Conservation (phyloP, 2,797 vertebrate genomes). For the Tadarida brasiliensis region DNA sequence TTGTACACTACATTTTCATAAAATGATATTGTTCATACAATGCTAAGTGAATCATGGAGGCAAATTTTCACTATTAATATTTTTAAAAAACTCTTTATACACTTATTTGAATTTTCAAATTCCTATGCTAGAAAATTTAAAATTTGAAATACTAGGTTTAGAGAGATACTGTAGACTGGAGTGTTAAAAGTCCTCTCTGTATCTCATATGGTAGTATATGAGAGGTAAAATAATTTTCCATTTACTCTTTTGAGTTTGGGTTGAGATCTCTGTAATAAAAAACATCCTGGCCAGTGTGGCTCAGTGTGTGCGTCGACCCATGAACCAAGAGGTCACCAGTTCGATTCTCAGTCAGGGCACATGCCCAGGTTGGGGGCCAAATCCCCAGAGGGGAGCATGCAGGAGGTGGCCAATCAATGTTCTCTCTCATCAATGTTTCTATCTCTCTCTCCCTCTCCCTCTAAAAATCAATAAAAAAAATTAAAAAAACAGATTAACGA, state of each 20-base stretch:
- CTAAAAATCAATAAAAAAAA: too few relatives aligned
- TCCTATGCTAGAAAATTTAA: not conserved
- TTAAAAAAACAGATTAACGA: not conserved
- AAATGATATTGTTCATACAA: not conserved
- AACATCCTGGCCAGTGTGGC: too few relatives aligned
- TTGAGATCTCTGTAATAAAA: not conserved
- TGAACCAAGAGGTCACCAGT: too few relatives aligned
- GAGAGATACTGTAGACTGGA: not conserved
- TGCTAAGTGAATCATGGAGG: not conserved
- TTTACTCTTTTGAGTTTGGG: not conserved
- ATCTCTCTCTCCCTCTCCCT: too few relatives aligned
- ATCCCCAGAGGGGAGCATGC: too few relatives aligned
- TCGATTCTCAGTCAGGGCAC: too few relatives aligned
- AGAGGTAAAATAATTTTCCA: not conserved
- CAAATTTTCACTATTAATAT: constrained; percentile 19
- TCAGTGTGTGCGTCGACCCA: too few relatives aligned
- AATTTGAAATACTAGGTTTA: constrained; percentile 28
- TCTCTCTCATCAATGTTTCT: too few relatives aligned
- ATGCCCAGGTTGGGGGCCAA: too few relatives aligned
- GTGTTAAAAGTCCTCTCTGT: not conserved
- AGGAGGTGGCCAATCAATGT: too few relatives aligned
- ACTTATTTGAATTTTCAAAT: constrained; percentile 10
- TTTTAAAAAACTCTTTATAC: not conserved
- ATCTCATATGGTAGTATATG: not conserved
- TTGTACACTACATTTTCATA: constrained; percentile 8